Percentiles rank a stretch among this genome's conserved stretches.
Evolutionary conservation across 2,113 vertebrate species (phyloP).

Genomic region (Athene cunicularia): DNA sequence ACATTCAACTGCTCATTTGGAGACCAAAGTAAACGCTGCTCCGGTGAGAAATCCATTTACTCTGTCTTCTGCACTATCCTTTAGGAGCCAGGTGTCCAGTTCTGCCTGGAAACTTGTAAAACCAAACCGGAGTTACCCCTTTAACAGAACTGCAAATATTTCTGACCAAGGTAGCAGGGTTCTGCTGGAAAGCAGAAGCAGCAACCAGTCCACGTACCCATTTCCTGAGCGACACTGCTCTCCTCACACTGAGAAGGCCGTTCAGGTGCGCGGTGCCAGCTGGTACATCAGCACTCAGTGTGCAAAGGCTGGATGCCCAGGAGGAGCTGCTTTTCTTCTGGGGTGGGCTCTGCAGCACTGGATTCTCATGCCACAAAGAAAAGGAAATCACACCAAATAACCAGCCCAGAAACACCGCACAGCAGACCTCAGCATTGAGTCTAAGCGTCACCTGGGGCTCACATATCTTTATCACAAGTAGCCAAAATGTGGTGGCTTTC

Average conservation of each 20-base stretch:
- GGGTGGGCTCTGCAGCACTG: not conserved
- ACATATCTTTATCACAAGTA: not conserved
- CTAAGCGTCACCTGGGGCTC: not conserved
- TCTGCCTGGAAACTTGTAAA: not conserved
- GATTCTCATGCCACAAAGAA: not conserved
- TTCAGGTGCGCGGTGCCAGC: not conserved
- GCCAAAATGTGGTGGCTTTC: not conserved
- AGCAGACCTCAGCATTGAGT: not conserved
- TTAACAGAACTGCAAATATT: not conserved
- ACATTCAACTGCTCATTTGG: not conserved
- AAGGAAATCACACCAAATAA: not conserved
- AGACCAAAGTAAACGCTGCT: constrained; percentile 5
- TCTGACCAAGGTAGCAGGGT: not conserved
- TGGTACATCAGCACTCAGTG: fast-evolving
- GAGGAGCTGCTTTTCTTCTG: not conserved
- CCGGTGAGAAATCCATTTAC: not conserved
- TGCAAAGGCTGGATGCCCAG: not conserved
- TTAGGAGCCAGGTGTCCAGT: not conserved
- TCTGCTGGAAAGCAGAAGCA: not conserved
- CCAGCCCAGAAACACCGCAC: not conserved
- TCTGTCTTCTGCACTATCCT: not conserved
- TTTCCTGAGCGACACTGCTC: not conserved
- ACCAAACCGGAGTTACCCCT: not conserved
- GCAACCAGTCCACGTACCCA: not conserved
- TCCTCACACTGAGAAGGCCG: not conserved